Evolutionary conservation across 1,140 invertebrate species (phyloP).

Genomic region (Nephotettix cincticeps): DNA sequence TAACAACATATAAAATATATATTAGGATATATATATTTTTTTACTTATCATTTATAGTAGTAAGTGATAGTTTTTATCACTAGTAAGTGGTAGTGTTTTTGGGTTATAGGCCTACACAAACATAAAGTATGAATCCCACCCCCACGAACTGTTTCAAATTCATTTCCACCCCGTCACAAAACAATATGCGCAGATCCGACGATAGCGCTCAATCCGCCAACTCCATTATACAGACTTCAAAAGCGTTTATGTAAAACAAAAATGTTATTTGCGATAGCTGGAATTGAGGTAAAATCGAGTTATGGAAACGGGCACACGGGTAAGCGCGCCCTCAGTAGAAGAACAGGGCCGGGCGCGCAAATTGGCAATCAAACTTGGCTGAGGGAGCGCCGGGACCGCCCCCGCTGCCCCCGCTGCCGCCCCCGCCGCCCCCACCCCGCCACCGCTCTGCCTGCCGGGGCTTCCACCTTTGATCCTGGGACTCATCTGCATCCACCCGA

Average conservation of each 20-base stretch:
- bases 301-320: neutral
- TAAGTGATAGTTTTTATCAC: no score
- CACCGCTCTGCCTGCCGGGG: no score
- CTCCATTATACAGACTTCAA: constrained; percentile 8
- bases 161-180: no score
- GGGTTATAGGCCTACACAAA: no score
- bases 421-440: neutral
- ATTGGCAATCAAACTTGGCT: constrained; percentile 1
- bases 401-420: neutral
- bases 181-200: no score
- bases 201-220: neutral
- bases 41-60: no score
- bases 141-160: no score
- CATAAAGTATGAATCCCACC: no score
- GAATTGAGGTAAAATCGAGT: constrained; percentile 1
- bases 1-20: no score
- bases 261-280: neutral
- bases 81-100: no score
- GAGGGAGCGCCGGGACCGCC: neutral
- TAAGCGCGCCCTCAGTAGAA: neutral
- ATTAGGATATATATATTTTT: no score
- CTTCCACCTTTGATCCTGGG: neutral
- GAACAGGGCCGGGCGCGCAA: neutral
- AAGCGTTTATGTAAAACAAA: constrained; percentile 10
- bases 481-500: neutral